Evolutionary conservation across 2,113 vertebrate genomes (phyloP).

Genomic region (Crotophaga sulcirostris): DNA sequence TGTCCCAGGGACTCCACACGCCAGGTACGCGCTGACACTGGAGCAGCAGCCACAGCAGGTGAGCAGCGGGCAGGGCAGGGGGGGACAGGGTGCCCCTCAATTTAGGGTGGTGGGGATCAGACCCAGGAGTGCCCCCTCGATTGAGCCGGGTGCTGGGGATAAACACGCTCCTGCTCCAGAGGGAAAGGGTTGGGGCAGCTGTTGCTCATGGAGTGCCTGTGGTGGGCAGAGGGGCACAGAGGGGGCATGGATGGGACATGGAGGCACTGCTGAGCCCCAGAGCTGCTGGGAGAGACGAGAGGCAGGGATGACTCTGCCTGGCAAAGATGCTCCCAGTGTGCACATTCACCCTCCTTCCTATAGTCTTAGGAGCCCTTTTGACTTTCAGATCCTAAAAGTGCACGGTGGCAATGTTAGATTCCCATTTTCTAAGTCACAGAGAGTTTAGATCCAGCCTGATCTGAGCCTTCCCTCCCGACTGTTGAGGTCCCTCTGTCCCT

Average conservation of each 20-base stretch:
- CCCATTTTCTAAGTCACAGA: neutral
- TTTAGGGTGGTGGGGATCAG: neutral
- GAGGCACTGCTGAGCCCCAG: neutral
- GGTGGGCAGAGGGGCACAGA: neutral
- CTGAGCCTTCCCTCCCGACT: neutral
- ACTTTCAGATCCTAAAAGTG: neutral
- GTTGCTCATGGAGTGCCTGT: accelerated
- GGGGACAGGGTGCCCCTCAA: neutral
- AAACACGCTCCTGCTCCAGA: accelerated
- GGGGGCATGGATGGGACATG: accelerated
- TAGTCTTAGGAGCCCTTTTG: neutral
- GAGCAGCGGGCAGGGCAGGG: neutral
- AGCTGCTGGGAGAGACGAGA: neutral
- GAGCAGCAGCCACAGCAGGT: neutral
- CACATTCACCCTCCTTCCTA: neutral
- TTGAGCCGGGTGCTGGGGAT: neutral
- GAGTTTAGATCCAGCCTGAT: neutral
- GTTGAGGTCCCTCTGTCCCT: neutral
- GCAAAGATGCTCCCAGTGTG: neutral
- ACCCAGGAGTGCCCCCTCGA: neutral
- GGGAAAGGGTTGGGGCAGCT: neutral
- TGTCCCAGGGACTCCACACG: neutral
- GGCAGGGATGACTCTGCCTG: neutral
- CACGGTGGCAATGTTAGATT: neutral
- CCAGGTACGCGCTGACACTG: neutral